Conservation (phyloP, 2,113 vertebrate species). For the Sminthopsis crassicaudata region DNA sequence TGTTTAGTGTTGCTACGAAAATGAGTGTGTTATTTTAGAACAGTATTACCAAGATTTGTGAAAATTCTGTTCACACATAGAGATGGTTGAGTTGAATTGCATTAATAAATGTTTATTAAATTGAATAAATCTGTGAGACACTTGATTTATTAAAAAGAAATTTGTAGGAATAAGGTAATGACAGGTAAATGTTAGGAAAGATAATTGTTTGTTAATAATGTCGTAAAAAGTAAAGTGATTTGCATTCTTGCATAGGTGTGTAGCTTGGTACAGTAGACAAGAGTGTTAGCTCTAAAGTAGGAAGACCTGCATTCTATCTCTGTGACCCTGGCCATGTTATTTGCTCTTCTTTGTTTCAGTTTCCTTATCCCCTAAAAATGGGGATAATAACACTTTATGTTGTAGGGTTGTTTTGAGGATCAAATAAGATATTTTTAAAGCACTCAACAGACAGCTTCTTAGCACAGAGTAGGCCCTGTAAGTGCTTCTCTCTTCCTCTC, state of each 20-base stretch:
- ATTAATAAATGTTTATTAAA: neutral
- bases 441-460: neutral
- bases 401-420: no score
- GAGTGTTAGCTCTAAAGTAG: neutral
- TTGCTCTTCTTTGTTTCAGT: neutral
- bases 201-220: neutral
- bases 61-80: neutral
- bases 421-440: neutral
- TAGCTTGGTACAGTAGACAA: neutral
- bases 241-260: neutral
- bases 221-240: neutral
- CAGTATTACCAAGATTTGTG: slow-evolving; percentile 6
- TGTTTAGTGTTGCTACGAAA: slow-evolving; percentile 10
- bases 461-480: no score
- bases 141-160: neutral
- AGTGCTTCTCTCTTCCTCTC: neutral
- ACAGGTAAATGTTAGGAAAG: neutral
- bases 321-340: neutral
- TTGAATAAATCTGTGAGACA: neutral
- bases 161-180: neutral
- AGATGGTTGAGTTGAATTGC: neutral
- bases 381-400: neutral
- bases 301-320: neutral
- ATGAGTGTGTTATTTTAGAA: slow-evolving; percentile 12
- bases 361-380: neutral